Evolutionary conservation across 2,888 invertebrate genomes (phyloP).

Genomic region (Drosophila testacea): DNA sequence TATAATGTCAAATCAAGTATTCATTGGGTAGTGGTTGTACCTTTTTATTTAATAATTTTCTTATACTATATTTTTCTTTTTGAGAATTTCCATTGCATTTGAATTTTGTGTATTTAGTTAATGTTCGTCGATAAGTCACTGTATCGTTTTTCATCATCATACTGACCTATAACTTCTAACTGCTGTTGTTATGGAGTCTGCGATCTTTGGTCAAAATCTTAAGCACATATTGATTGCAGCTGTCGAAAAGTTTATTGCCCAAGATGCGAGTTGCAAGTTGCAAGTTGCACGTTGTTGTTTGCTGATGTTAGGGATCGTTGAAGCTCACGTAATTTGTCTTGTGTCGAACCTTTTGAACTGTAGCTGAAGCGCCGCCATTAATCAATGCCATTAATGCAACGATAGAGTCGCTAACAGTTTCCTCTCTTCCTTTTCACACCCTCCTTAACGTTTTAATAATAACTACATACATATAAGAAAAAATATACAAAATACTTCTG

Average conservation of each 20-base stretch:
- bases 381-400: slow-evolving; percentile 59
- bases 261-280: slow-evolving; percentile 12
- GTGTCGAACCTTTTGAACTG: slow-evolving; percentile 57
- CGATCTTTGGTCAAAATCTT: slow-evolving; percentile 43
- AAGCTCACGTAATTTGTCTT: slow-evolving; percentile 54
- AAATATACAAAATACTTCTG: slow-evolving; percentile 38
- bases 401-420: slow-evolving; percentile 39
- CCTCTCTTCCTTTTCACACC: background rate
- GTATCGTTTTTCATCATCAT: background rate
- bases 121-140: background rate
- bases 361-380: slow-evolving; percentile 45
- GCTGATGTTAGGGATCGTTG: background rate
- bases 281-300: slow-evolving; percentile 3
- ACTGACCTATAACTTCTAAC: slow-evolving; percentile 19
- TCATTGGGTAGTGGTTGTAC: too few relatives aligned
- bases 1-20: too few relatives aligned
- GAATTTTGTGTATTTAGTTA: background rate
- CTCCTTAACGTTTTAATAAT: background rate
- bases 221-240: slow-evolving; percentile 38
- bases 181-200: slow-evolving; percentile 19
- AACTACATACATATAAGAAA: too few relatives aligned
- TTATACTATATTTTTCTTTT: too few relatives aligned
- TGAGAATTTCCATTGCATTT: background rate
- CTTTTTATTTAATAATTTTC: too few relatives aligned
- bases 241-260: slow-evolving; percentile 36